These are phyloP conservation scores for Dorcus hopei DNA, from an alignment of 2,888 invertebrate species.

Conservation along the genomic window DNA sequence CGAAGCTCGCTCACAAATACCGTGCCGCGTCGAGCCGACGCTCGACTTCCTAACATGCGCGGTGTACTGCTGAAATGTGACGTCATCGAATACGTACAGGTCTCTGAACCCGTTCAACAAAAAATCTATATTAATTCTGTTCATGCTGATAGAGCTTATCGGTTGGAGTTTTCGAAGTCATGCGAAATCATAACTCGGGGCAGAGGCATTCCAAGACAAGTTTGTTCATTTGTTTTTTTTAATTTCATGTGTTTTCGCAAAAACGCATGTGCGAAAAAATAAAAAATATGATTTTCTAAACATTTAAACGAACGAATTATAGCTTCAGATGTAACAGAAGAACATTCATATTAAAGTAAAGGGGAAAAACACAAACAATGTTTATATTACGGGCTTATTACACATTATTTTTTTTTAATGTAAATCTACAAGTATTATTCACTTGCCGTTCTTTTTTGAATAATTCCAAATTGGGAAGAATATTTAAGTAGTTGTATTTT, in stretches of 20 bases:
- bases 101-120: constrained; percentile 33
- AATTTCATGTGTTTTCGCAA: background rate
- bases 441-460: too few species aligned
- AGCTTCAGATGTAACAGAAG: too few species aligned
- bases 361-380: too few species aligned
- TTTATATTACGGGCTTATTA: too few species aligned
- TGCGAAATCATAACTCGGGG: constrained; percentile 6
- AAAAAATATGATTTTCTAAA: too few species aligned
- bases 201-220: background rate
- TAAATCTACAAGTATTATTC: too few species aligned
- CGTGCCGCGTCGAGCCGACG: constrained; percentile 30
- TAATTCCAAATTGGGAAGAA: too few species aligned
- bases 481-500: too few species aligned
- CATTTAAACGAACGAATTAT: too few species aligned
- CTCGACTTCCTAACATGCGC: constrained; percentile 46
- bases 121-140: constrained; percentile 33
- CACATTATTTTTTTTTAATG: too few species aligned
- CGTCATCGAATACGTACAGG: constrained; percentile 33
- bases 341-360: too few species aligned
- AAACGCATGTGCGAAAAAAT: background rate
- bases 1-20: constrained; percentile 11
- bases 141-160: constrained; percentile 28
- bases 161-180: constrained; percentile 16
- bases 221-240: background rate
- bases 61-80: constrained; percentile 29